A percentile compares a stretch with the other conserved stretches of the same genome.
Conservation (phyloP, 2,888 invertebrate species). For the Dione juno region DNA sequence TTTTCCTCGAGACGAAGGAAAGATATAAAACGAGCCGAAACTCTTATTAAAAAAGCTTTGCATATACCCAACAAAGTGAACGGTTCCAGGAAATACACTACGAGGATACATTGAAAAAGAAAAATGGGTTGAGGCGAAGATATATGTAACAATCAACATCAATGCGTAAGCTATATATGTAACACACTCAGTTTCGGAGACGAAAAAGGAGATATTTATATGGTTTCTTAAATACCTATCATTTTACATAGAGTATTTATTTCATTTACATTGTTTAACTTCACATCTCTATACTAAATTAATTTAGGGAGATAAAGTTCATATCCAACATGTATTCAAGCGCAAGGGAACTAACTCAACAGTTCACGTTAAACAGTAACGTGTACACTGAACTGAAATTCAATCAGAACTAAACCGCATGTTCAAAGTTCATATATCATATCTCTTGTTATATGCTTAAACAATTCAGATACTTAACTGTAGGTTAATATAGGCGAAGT, state of each 20-base stretch:
- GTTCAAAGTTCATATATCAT: constrained; percentile 42
- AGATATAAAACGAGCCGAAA: constrained; percentile 66
- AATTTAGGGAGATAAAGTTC: not conserved
- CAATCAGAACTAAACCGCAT: constrained; percentile 36
- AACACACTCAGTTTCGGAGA: not conserved
- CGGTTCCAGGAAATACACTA: constrained; percentile 51
- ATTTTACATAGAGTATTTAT: not conserved
- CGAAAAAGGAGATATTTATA: not conserved
- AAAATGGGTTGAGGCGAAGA: constrained; percentile 45
- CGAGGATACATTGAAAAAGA: constrained; percentile 46
- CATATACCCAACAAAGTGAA: constrained; percentile 62
- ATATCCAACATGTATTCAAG: not conserved
- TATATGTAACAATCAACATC: constrained; percentile 39
- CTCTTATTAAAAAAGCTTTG: constrained; percentile 77
- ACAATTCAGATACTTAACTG: constrained; percentile 43
- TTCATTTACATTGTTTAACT: not conserved
- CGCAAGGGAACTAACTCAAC: not conserved
- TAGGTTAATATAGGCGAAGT: constrained; percentile 47
- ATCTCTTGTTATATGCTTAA: constrained; percentile 38
- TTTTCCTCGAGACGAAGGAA: constrained; percentile 71
- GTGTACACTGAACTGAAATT: constrained; percentile 25
- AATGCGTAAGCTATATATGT: constrained; percentile 27
- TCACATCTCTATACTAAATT: not conserved
- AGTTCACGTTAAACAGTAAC: constrained; percentile 1
- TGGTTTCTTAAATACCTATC: not conserved